Conservation (phyloP, 2,797 vertebrate genomes). For the Sorex maritimensis region DNA sequence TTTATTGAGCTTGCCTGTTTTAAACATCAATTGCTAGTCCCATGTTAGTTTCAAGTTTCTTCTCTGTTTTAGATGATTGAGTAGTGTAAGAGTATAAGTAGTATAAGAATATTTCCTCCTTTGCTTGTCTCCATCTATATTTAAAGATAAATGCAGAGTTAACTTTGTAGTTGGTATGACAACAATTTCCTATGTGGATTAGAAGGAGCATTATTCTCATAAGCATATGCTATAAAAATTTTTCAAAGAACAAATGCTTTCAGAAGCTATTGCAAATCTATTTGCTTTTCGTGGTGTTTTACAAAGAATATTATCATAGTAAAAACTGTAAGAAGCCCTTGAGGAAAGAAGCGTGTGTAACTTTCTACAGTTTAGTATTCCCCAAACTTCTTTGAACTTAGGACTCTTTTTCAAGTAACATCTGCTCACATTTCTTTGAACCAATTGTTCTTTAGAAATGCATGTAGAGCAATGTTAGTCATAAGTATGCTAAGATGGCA, state of each 20-base stretch:
- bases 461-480: slow-evolving; percentile 17
- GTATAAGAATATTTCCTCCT: background rate
- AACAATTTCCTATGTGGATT: slow-evolving; percentile 1
- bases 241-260: slow-evolving; percentile 16
- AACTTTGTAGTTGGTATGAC: background rate
- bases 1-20: no score
- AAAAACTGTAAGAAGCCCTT: slow-evolving; percentile 32
- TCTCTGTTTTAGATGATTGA: background rate
- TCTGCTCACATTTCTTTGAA: slow-evolving; percentile 65
- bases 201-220: background rate
- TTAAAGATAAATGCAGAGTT: background rate
- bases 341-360: background rate
- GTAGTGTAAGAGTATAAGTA: background rate
- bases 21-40: background rate
- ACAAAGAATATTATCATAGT: background rate
- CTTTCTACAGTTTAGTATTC: slow-evolving; percentile 46
- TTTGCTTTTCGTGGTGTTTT: background rate
- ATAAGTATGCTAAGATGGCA: slow-evolving; percentile 50
- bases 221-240: background rate
- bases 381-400: slow-evolving; percentile 26
- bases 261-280: background rate
- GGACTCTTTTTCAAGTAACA: slow-evolving; percentile 60
- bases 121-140: background rate
- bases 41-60: background rate
- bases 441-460: slow-evolving; percentile 51